Conservation (phyloP, 2,113 vertebrate genomes). For the Pituophis catenifer region DNA sequence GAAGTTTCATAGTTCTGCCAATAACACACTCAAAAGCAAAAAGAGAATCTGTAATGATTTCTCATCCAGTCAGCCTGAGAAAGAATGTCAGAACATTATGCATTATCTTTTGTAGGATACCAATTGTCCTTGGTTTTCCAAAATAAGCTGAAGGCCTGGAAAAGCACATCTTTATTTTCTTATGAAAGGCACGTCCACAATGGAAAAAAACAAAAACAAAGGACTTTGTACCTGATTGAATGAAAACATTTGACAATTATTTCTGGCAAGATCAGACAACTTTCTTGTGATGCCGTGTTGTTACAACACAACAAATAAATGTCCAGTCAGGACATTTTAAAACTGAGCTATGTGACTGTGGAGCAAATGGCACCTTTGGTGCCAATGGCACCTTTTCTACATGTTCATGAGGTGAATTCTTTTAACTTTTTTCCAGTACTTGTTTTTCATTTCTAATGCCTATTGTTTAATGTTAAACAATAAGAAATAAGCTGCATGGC, state of each 20-base stretch:
- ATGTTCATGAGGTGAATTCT: background rate
- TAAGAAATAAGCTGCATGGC: background rate
- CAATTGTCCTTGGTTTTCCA: background rate
- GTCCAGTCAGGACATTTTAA: background rate
- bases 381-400: background rate
- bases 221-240: background rate
- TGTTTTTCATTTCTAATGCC: background rate
- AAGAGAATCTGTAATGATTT: background rate
- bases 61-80: background rate
- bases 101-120: background rate
- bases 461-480: background rate
- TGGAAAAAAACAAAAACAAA: background rate
- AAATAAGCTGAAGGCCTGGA: background rate
- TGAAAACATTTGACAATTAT: background rate
- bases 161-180: background rate
- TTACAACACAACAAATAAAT: background rate
- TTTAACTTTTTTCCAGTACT: background rate
- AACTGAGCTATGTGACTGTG: background rate
- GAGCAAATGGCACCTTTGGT: background rate
- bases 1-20: slow-evolving; percentile 42
- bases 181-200: background rate
- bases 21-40: slow-evolving; percentile 14
- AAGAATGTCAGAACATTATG: slow-evolving; percentile 4
- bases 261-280: background rate
- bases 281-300: background rate